Evolutionary conservation across 2,888 invertebrate species (phyloP).

Genomic region (Cristatella mucedo): DNA sequence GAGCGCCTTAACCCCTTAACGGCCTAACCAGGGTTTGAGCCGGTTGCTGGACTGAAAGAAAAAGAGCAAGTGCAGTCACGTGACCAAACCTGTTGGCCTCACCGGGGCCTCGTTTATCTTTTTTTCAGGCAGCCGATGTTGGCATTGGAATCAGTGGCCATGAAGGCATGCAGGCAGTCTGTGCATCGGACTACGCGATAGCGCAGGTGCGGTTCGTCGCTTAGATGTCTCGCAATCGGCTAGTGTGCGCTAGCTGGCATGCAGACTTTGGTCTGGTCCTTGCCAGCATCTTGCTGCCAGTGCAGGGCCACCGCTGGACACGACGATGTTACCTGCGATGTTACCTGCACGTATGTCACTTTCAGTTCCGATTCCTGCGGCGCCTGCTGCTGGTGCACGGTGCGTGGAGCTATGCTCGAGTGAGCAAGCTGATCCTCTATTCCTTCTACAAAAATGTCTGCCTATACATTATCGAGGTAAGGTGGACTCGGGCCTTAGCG

Average conservation of each 20-base stretch:
- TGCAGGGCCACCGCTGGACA: neutral
- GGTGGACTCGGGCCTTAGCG: too few species aligned
- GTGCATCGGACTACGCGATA: conserved; percentile 96
- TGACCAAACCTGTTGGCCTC: too few species aligned
- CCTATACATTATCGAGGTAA: conserved; percentile 80
- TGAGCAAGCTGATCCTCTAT: conserved; percentile 92
- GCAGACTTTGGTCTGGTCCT: too few species aligned
- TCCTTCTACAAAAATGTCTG: conserved; percentile 99
- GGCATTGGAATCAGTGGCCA: conserved; percentile 93
- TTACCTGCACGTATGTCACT: conserved; percentile 8
- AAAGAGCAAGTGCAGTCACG: too few species aligned
- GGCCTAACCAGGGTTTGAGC: too few species aligned
- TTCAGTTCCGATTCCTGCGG: conserved; percentile 75
- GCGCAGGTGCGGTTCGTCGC: conserved; percentile 49
- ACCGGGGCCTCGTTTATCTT: too few species aligned
- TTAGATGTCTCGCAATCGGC: too few species aligned
- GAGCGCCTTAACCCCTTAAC: too few species aligned
- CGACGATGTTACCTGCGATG: too few species aligned
- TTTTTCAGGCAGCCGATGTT: conserved; percentile 67
- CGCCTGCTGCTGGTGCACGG: conserved; percentile 88
- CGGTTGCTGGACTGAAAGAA: too few species aligned
- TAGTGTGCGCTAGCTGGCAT: neutral
- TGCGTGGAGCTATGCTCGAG: conserved; percentile 93
- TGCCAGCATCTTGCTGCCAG: too few species aligned
- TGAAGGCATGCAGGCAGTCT: conserved; percentile 96